Percentiles rank a stretch among this genome's conserved stretches.
phyloP scores from a whole-genome alignment of 2,113 vertebrate species.

The Struthidea cinerea region DNA sequence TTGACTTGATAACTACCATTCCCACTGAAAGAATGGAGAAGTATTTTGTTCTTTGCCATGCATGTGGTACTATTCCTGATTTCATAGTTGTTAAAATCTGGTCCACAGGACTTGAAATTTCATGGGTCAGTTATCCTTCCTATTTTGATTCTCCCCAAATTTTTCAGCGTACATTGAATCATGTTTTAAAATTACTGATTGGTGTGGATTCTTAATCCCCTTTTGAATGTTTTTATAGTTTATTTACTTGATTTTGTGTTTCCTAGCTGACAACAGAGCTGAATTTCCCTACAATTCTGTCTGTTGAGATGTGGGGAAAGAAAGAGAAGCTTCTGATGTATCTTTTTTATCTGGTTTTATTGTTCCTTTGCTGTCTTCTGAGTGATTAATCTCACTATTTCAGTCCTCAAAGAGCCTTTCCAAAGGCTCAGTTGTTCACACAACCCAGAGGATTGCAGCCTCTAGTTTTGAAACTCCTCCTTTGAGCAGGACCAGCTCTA shows the following conservation, averaged over 20 bases:
- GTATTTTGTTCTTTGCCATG: not conserved
- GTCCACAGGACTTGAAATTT: not conserved
- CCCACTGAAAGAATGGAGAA: not conserved
- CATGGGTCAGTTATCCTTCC: not conserved
- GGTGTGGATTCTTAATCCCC: not conserved
- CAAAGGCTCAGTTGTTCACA: not conserved
- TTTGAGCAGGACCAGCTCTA: not conserved
- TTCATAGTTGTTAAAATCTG: not conserved
- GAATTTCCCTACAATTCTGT: not conserved
- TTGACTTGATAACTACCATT: not conserved
- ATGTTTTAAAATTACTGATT: not conserved
- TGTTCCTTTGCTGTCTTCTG: not conserved
- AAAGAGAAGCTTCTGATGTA: not conserved
- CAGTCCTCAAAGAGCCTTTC: not conserved
- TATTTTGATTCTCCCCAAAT: not conserved
- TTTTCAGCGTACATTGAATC: not conserved
- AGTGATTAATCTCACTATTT: constrained; percentile 21
- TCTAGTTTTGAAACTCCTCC: not conserved
- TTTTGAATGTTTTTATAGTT: not conserved
- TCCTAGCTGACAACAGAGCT: not conserved
- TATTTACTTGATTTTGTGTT: not conserved
- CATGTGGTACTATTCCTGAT: not conserved
- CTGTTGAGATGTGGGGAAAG: not conserved
- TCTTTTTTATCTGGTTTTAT: constrained; percentile 11
- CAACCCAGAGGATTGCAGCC: not conserved